Base-by-base conservation (phyloP, 2,888 invertebrate genomes). In the Cinara cedri region DNA sequence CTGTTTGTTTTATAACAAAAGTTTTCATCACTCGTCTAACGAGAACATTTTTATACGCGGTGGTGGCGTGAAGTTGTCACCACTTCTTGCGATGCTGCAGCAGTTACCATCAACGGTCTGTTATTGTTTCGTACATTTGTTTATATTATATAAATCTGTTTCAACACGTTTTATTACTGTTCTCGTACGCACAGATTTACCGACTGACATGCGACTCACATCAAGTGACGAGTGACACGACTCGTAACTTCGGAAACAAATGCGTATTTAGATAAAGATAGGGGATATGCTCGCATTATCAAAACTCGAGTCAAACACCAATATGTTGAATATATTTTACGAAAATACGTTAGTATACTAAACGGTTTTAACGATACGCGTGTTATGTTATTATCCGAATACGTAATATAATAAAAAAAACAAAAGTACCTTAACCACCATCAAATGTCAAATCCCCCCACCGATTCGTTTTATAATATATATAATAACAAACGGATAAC, bases 121-220 rank as follows among this genome's bases (percentile, higher is more conserved):
- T 21, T 65, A 21, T 44, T 42, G 21, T 65, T 65, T 10, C 63
- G n/a, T 34, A 34, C n/a, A n/a, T n/a, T n/a, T 34, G 34, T 6
- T 4, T 54, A 46, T 46, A 13, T 46, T 46, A 46, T 11, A 44
- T 42, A 65, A 65, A 65, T 65, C 65, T 44, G 44, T 65, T 65
- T 44, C n/a, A n/a, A 44, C 13, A 65, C 44, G 65, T 65, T 65
- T 65, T 65, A 65, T 65, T 65, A 65, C 19, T 21, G 44, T 21
- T 44, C 21, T 44, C 4, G 21, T 65, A 63, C 44, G n/a, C n/a
- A 54, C 14, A n/a, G 11, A n/a, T 3, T 13, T 34, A 34, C 34
- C n/a, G 60, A 16, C 26, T 60, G 60, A 60, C 60, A n/a, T n/a
- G 42, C 19, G 63, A 63, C 63, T 63, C 34, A 34, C 34, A 63